Base-by-base conservation (phyloP, 1,140 invertebrate species). In the Drosophila ohnishii region DNA sequence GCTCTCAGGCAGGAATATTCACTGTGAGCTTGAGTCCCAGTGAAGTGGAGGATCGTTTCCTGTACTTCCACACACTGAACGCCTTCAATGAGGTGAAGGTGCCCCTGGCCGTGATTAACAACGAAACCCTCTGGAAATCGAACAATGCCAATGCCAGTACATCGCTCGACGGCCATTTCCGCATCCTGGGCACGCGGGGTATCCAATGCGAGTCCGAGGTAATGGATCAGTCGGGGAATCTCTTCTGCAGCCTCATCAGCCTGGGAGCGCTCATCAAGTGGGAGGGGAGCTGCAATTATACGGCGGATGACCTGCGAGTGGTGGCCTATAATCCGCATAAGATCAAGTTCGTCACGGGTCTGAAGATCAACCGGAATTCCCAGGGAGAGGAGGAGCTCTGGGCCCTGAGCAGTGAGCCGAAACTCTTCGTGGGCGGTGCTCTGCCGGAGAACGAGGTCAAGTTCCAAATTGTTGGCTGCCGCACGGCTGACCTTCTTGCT, bases 1-100 rank as follows among this genome's bases (percentile, higher is more conserved):
- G 96, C 70, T 92, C 93, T 9, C 77, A 82, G 30, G 86, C 85
- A 50, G 96, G 96, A 0, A 91, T 96, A 45, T 91, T 96, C 2
- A 96, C 95, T 0, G 92, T 96, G 66, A 94, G 95, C 1, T 74
- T 97, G 9, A 93, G 95, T 34, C 94, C 94, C 0, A 89, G 92
- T 8, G 48, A 40, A 28, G 22, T 13, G 13, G 45, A 65, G 56
- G 85, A 86, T 10, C 94, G 95, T 16, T 93, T 92, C 37, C 91
- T 97, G 1, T 96, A 94, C 91, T 97, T 96, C 91, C 96, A 97
- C 81, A 93, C 95, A 0, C 91, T 97, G 35, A 95, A 95, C 0
- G 95, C 95, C 59, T 93, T 92, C n/a, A 94, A 94, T 2, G 96
- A 96, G 91, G 94, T 95, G 22, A 94, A 93, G 55, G 94, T 96